Evolutionary conservation across 2,888 invertebrate species (phyloP).

Genomic region (Apodemia duryi): DNA sequence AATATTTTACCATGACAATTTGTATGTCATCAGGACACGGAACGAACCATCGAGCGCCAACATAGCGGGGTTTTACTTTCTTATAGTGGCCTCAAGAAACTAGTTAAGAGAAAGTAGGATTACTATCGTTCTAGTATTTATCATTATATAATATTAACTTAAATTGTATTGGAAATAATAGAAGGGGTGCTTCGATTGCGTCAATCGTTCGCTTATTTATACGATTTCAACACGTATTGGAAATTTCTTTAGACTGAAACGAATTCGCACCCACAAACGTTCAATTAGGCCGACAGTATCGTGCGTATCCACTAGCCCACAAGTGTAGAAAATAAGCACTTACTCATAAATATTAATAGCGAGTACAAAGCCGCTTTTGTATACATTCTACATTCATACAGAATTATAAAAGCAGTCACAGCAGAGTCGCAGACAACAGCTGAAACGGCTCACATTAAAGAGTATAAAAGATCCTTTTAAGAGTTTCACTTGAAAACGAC

Average conservation of each 20-base stretch:
- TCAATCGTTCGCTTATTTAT: conserved; percentile 8
- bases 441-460: conserved; percentile 68
- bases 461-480: conserved; percentile 67
- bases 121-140: conserved; percentile 63
- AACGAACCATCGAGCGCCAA: conserved; percentile 55
- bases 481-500: conserved; percentile 69
- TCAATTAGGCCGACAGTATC: conserved; percentile 68
- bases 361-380: conserved; percentile 71
- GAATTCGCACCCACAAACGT: conserved; percentile 66
- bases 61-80: conserved; percentile 78
- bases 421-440: conserved; percentile 71
- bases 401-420: conserved; percentile 77
- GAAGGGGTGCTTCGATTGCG: conserved; percentile 14
- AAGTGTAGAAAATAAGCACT: conserved; percentile 71
- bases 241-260: conserved; percentile 47
- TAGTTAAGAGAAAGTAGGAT: conserved; percentile 78
- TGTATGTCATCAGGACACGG: conserved; percentile 76
- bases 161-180: conserved; percentile 25
- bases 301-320: conserved; percentile 73
- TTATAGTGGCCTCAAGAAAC: conserved; percentile 73
- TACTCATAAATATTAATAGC: conserved; percentile 75
- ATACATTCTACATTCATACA: conserved; percentile 66
- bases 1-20: conserved; percentile 65
- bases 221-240: conserved; percentile 23
- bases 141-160: conserved; percentile 57